Evolutionary conservation across 2,113 vertebrate genomes (phyloP), one percentile per base, ranked within the genome.

Genomic region (Pampusana beccarii): DNA sequence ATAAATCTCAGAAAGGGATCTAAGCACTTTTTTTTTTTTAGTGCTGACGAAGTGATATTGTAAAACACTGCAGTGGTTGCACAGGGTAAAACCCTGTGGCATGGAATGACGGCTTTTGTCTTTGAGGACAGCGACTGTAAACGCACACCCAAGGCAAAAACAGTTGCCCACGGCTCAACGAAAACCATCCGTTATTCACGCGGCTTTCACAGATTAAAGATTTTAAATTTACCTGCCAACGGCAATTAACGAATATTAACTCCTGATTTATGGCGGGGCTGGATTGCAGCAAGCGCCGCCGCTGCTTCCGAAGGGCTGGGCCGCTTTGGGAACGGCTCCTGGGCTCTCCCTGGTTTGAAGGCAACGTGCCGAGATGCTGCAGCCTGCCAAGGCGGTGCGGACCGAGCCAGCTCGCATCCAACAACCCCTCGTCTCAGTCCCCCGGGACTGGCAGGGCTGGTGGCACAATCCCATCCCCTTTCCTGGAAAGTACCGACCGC

Each of bases 21-120:
- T 21, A 50, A 94, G 96, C 57, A 26, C 44, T 82, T 78, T 72
- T 93, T 71, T 38, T 78, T 58, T 44, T 48, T 64, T 51, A 24
- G 38, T 80, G 95, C 94, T 95, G 96, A 84, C 83, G 1, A 72
- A 86, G 95, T 50, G 60, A 42, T 86, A 69, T 67, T 62, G 91
- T 13, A 10, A 40, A 20, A 69, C 16, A n/a, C 81, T 48, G 81
- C 92, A 46, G 87, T 3, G 79, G 34, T n/a, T 71, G 77, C 67
- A 75, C 62, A 3, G 82, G 94, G 89, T 58, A 82, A 86, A 93
- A 46, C 72, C 92, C 80, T 7, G 64, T n/a, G 86, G 89, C 91
- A 70, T 2, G 13, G 67, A 87, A 62, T 54, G 86, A 70, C 90
- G 61, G 29, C 2, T 53, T 51, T 40, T 65, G 60, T 50, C 88